Percentiles rank a stretch among this genome's conserved stretches.
Conservation (phyloP, 2,888 invertebrate genomes). For the Ditula angustiorana region DNA sequence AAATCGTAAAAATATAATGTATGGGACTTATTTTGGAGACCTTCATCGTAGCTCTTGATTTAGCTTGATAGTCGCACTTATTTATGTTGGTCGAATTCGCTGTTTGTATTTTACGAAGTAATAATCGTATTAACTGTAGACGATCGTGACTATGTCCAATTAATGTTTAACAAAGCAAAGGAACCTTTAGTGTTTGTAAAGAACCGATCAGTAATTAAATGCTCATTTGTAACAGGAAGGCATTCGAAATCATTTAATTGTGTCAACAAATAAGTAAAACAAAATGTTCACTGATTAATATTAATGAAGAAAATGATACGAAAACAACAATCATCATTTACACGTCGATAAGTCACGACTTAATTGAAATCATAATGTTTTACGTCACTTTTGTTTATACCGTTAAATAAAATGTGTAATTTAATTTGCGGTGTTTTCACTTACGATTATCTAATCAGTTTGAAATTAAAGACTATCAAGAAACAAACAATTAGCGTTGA, state of each 20-base stretch:
- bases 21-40: conserved; percentile 9
- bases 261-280: conserved; percentile 11
- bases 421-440: not conserved
- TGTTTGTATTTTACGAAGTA: no score
- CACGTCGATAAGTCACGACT: not conserved
- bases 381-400: not conserved
- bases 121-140: no score
- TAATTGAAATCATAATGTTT: not conserved
- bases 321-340: not conserved
- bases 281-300: conserved; percentile 2
- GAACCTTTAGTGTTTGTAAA: not conserved
- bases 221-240: conserved; percentile 16
- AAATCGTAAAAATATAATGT: conserved; percentile 22
- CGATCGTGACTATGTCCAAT: not conserved
- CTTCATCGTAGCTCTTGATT: not conserved
- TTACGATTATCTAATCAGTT: not conserved
- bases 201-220: not conserved
- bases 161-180: not conserved
- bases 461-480: not conserved
- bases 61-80: not conserved
- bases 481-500: conserved; percentile 15
- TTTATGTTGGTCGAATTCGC: no score
- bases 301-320: not conserved
- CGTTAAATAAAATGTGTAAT: not conserved
- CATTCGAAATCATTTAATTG: not conserved